Evolutionary conservation across 2,113 vertebrate genomes (phyloP), one percentile per base, ranked within the genome.

Genomic region (Isurus oxyrinchus): DNA sequence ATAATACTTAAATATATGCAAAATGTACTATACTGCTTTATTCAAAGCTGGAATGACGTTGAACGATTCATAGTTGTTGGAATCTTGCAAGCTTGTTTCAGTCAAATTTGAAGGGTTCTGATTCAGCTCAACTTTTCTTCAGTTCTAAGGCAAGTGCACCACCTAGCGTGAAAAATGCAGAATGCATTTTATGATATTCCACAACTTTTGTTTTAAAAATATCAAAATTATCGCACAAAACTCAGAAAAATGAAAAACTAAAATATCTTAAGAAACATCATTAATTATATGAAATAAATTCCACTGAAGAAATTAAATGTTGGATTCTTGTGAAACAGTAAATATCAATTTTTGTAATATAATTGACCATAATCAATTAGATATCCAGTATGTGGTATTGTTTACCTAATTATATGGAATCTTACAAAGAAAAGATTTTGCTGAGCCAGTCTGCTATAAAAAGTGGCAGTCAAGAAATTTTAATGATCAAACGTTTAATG

Each of bases 61-160:
- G 31, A 91, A 59, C 27, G 61, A 11, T 5, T 55, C 10, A 59
- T 61, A 5, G 55, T 35, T 57, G 14, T 35, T 91, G 31, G 59
- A 94, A 94, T 66, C 31, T 40, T 63, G 14, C 14, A 23, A 40
- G 87, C 11, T 53, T 59, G 11, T 35, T 57, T 3, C 23, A 90
- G 3, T 5, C 88, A 91, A 61, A 57, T 90, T 31, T 57, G 3
- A 53, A 93, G 53, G 5, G 16, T 7, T 19, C 0, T 0, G 59
- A 63, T 94, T 44, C n/a, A 31, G 13, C 49, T 2, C 21, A 72
- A 55, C 66, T 31, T 76, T 69, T 67, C 4, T 53, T 76, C 67
- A 72, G 94, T 95, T 95, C 67, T 72, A 95, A 72, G 94, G 21
- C 94, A 95, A 95, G 94, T 53, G 44, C 67, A 59, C 94, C 94